phyloP scores from a whole-genome alignment of 2,888 invertebrate genomes.

The Apocheima hispidaria region DNA sequence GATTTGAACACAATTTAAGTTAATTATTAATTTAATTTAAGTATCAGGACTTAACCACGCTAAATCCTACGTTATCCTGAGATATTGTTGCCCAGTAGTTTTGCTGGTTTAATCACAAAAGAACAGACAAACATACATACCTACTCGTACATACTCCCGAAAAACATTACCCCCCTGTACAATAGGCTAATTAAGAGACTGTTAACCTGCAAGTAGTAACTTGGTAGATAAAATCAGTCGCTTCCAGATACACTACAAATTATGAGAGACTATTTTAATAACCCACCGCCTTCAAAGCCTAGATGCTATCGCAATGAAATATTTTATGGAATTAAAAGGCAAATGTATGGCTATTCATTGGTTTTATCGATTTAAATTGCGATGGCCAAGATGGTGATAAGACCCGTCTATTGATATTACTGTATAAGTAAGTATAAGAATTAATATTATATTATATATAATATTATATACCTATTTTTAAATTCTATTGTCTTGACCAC shows the following conservation, averaged over 20 bases:
- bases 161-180: too few relatives aligned
- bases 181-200: neutral
- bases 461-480: too few relatives aligned
- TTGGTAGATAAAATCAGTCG: conserved; percentile 3
- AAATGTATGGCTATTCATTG: conserved; percentile 13
- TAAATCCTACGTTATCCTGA: too few relatives aligned
- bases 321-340: conserved; percentile 9
- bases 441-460: too few relatives aligned
- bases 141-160: too few relatives aligned
- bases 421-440: neutral
- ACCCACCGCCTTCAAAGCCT: conserved; percentile 12
- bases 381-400: neutral
- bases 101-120: too few relatives aligned
- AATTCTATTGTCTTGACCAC: too few relatives aligned
- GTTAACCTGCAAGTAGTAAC: neutral
- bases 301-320: conserved; percentile 20
- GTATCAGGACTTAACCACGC: too few relatives aligned
- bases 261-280: conserved; percentile 19
- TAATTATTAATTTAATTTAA: too few relatives aligned
- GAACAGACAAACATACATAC: too few relatives aligned
- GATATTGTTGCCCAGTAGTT: too few relatives aligned
- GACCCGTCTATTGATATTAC: neutral
- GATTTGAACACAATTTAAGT: too few relatives aligned
- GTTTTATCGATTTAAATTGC: conserved; percentile 23
- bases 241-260: conserved; percentile 15